Evolutionary conservation across 2,113 vertebrate species (phyloP).

Genomic region (Edolisoma coerulescens): DNA sequence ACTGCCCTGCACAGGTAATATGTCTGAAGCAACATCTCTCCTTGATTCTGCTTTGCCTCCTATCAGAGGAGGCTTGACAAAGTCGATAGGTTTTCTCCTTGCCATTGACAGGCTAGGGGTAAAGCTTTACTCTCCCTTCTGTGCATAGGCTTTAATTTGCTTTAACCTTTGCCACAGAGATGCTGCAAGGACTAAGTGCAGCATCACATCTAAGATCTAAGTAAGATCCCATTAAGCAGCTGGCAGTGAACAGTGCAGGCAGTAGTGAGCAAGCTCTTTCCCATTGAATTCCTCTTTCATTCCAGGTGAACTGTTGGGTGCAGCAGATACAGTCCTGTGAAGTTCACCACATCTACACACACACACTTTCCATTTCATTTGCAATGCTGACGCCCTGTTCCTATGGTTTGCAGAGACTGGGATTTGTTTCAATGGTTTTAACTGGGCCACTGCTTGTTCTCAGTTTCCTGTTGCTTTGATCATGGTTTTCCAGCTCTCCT

Average conservation of each 20-base stretch:
- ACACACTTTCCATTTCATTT: not conserved
- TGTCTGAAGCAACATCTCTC: not conserved
- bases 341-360: not conserved
- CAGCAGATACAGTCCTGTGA: not conserved
- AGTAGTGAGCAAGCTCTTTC: not conserved
- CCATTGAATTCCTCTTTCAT: not conserved
- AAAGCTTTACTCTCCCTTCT: not conserved
- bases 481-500: slow-evolving; percentile 23
- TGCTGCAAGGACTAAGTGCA: not conserved
- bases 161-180: not conserved
- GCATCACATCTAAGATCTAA: not conserved
- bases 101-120: not conserved
- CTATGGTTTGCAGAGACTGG: not conserved
- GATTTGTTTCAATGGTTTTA: slow-evolving; percentile 15
- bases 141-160: not conserved
- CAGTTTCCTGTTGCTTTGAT: slow-evolving; percentile 27
- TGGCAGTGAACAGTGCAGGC: not conserved
- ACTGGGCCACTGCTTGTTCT: not conserved
- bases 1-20: not conserved
- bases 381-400: not conserved
- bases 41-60: not conserved
- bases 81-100: not conserved
- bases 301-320: not conserved
- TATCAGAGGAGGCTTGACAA: not conserved
- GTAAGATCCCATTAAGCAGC: not conserved